Evolutionary conservation across 35 echinoderm and acorn worm species (phyloP).

Genomic region (Apostichopus japonicus): DNA sequence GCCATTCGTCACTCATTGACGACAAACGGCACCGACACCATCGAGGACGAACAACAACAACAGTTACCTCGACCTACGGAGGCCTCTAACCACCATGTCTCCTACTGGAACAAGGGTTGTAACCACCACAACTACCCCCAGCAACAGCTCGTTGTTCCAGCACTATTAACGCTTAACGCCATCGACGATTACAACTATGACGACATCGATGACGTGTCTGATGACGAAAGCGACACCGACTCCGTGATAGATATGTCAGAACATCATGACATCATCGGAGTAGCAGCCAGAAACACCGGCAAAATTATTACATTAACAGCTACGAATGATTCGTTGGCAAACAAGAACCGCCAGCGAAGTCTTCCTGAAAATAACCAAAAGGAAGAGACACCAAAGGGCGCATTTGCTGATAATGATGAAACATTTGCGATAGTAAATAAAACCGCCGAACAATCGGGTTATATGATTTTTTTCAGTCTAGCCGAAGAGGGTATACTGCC

Average conservation of each 20-base stretch:
- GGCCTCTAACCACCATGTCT: neutral
- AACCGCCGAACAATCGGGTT: neutral
- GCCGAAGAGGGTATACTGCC: slow-evolving; percentile 24
- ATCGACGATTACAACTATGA: neutral
- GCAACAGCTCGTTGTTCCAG: neutral
- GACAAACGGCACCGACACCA: neutral
- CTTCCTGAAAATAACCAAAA: no score
- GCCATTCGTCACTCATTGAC: no score
- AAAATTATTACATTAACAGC: no score
- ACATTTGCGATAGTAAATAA: neutral
- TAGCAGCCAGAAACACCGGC: no score
- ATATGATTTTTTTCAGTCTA: neutral
- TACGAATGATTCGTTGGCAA: no score
- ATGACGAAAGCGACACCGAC: neutral
- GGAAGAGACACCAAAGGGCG: no score
- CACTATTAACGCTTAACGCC: neutral
- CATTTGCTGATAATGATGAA: no score
- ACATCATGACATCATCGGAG: no score
- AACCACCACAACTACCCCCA: neutral
- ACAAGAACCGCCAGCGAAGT: no score
- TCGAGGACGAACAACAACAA: neutral
- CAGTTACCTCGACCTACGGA: neutral
- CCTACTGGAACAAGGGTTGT: neutral
- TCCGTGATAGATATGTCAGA: no score
- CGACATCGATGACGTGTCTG: neutral